phyloP scores from a whole-genome alignment of 2,888 invertebrate species.

The Schizotus pectinicornis region DNA sequence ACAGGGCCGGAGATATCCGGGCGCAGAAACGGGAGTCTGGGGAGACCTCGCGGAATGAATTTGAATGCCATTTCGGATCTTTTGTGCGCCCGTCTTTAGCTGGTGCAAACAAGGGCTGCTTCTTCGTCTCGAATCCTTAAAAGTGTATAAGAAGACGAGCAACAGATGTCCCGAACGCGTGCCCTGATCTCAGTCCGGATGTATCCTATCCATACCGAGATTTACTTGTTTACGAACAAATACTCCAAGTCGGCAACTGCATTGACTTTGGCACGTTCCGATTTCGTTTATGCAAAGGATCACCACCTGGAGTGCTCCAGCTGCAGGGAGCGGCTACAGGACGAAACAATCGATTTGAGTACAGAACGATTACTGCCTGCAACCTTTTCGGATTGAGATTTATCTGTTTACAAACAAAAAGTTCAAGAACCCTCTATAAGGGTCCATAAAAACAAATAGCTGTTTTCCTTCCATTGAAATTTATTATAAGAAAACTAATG shows the following conservation, averaged over 20 bases:
- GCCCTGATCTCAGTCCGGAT: background rate
- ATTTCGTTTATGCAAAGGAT: no score
- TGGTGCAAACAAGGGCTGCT: slow-evolving; percentile 31
- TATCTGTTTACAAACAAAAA: background rate
- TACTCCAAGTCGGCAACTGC: no score
- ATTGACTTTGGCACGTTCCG: no score
- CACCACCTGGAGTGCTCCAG: no score
- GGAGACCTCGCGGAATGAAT: slow-evolving; percentile 46
- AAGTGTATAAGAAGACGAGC: slow-evolving; percentile 3
- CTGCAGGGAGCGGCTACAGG: no score
- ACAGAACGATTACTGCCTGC: slow-evolving; percentile 8
- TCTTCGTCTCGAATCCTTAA: slow-evolving; percentile 18
- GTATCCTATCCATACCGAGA: background rate
- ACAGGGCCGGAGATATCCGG: slow-evolving; percentile 35
- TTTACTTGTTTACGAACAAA: slow-evolving; percentile 27
- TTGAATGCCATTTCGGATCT: slow-evolving; percentile 47
- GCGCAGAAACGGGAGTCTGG: slow-evolving; percentile 44
- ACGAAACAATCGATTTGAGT: slow-evolving; percentile 1
- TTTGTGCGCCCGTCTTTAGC: slow-evolving; percentile 23
- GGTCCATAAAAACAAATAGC: slow-evolving; percentile 16
- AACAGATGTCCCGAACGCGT: slow-evolving; percentile 12
- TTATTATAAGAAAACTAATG: slow-evolving; percentile 24
- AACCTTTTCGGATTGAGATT: slow-evolving; percentile 7
- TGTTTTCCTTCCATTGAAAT: slow-evolving; percentile 19
- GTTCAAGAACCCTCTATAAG: slow-evolving; percentile 8